Evolutionary conservation across 1,140 invertebrate species (phyloP).

Genomic region (Mya arenaria): DNA sequence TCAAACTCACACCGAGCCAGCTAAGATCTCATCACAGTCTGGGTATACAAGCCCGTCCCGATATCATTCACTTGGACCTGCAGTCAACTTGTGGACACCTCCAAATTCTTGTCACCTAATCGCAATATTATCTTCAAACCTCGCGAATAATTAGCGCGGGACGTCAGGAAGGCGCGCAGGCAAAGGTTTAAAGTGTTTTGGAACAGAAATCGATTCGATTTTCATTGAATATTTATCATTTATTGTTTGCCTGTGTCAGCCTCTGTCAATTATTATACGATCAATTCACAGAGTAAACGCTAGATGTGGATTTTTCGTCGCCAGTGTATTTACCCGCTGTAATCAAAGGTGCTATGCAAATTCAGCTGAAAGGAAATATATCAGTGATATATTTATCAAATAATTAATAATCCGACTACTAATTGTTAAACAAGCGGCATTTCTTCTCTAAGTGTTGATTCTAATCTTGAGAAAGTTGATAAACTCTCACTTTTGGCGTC

Average conservation of each 20-base stretch:
- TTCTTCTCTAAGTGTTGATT: conserved; percentile 55
- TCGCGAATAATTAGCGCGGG: conserved; percentile 30
- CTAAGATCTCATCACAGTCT: too few relatives aligned
- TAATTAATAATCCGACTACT: conserved; percentile 55
- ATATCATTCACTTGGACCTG: too few relatives aligned
- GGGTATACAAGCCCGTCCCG: too few relatives aligned
- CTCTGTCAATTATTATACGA: conserved; percentile 22
- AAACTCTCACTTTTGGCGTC: conserved; percentile 54
- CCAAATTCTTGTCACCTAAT: too few relatives aligned
- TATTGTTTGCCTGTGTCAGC: conserved; percentile 44
- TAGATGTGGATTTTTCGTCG: conserved; percentile 46
- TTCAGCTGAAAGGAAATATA: conserved; percentile 31
- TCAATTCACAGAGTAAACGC: conserved; percentile 51
- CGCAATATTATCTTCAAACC: conserved; percentile 13
- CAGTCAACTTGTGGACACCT: too few relatives aligned
- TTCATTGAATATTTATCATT: conserved; percentile 55
- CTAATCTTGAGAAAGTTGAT: conserved; percentile 49
- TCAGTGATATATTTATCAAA: conserved; percentile 56
- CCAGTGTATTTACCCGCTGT: conserved; percentile 42
- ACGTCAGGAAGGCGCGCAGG: conserved; percentile 25
- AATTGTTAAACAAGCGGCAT: conserved; percentile 52
- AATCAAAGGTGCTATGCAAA: conserved; percentile 46
- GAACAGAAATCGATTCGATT: conserved; percentile 40
- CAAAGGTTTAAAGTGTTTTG: conserved; percentile 44
- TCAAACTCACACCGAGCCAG: too few relatives aligned